A percentile compares a stretch with the other conserved stretches of the same genome.
Evolutionary conservation across 2,113 vertebrate species (phyloP).

Genomic region (Ranitomeya imitator): DNA sequence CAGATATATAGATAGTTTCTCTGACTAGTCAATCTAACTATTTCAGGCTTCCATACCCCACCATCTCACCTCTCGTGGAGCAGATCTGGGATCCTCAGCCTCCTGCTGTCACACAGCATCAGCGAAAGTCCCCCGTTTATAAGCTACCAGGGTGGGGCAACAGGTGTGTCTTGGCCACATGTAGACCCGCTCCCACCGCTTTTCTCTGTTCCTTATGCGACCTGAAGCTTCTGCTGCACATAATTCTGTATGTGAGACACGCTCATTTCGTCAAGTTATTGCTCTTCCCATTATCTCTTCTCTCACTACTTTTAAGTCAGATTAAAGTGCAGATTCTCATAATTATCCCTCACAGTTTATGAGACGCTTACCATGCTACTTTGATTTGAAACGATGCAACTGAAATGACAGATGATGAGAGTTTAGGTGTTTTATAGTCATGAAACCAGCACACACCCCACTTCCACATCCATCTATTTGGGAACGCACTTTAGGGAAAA

Average conservation of each 20-base stretch:
- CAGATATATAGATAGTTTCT: too few species aligned
- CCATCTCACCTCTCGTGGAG: background rate
- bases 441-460: background rate
- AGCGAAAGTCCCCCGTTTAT: background rate
- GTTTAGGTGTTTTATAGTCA: background rate
- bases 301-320: background rate
- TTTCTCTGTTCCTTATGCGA: background rate
- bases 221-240: background rate
- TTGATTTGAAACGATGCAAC: background rate
- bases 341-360: background rate
- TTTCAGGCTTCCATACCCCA: background rate
- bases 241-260: background rate
- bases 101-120: background rate
- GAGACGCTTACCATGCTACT: background rate
- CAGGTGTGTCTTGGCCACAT: background rate
- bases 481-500: too few species aligned
- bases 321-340: background rate
- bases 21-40: too few species aligned
- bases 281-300: background rate
- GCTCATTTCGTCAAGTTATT: background rate
- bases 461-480: background rate
- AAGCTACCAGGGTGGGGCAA: background rate
- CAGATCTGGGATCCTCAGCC: background rate
- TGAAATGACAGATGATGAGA: background rate
- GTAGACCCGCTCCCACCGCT: background rate